phyloP scores from a whole-genome alignment of 1,140 invertebrate species.

The Panagrolaimus sp. region DNA sequence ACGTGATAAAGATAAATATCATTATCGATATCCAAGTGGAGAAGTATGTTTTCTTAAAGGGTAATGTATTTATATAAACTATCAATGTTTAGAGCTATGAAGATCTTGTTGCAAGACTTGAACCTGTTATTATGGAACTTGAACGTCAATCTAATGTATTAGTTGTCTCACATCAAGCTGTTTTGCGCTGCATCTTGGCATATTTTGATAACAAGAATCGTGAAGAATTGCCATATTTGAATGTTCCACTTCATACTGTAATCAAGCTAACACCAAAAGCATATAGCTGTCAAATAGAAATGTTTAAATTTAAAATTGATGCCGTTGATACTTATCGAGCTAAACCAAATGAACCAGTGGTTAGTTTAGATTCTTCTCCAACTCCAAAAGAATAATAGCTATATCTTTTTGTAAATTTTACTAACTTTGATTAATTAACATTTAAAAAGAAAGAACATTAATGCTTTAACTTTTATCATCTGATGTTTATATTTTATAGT shows the following conservation, averaged over 20 bases:
- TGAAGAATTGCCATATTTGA: conserved; percentile 79
- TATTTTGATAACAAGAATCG: conserved; percentile 92
- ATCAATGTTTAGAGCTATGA: conserved; percentile 66
- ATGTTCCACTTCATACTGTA: conserved; percentile 84
- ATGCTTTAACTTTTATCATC: no score
- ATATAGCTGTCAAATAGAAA: conserved; percentile 54
- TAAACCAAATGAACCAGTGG: conserved; percentile 46
- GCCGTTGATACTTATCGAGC: conserved; percentile 56
- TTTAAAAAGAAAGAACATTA: no score
- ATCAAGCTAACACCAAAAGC: conserved; percentile 68
- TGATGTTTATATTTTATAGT: no score
- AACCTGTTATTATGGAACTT: conserved; percentile 97
- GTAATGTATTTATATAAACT: no score
- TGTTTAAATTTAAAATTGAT: conserved; percentile 57
- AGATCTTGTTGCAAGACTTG: conserved; percentile 85
- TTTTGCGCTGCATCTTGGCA: conserved; percentile 86
- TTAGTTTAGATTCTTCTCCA: conserved; percentile 10
- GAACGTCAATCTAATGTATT: conserved; percentile 92
- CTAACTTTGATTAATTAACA: no score
- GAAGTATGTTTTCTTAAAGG: no score
- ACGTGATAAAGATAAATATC: conserved; percentile 93
- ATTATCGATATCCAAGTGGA: conserved; percentile 91
- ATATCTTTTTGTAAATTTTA: no score
- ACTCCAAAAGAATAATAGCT: no score
- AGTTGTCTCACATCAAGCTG: conserved; percentile 95